phyloP scores from a whole-genome alignment of 2,113 vertebrate genomes.

The Glaucidium brasilianum region DNA sequence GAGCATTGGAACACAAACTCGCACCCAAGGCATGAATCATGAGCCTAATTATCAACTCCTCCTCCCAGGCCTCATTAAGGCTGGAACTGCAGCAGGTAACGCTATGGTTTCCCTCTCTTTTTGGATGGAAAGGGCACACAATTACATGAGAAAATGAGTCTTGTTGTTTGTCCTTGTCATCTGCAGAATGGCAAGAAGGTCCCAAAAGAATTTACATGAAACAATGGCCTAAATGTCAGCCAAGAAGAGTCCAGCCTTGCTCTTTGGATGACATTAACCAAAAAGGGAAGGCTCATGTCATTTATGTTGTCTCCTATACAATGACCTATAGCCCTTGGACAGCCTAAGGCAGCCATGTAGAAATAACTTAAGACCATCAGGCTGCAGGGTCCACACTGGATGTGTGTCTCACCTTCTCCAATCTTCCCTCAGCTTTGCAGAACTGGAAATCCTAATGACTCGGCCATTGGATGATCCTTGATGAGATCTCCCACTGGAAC shows the following conservation, averaged over 20 bases:
- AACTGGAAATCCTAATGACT: background rate
- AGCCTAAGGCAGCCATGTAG: background rate
- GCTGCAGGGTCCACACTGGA: background rate
- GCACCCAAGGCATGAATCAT: background rate
- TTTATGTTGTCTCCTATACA: background rate
- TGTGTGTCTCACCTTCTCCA: background rate
- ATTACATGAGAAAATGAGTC: background rate
- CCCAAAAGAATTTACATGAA: background rate
- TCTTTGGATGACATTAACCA: background rate
- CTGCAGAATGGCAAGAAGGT: background rate
- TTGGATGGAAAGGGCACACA: background rate
- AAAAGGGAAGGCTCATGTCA: background rate
- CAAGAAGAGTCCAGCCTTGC: background rate
- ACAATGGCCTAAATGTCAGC: background rate
- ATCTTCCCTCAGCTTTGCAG: background rate
- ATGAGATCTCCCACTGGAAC: background rate
- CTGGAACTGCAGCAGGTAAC: background rate
- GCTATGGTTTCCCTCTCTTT: background rate
- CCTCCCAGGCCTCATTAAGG: background rate
- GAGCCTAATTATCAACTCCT: background rate
- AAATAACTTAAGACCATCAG: background rate
- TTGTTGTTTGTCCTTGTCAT: background rate
- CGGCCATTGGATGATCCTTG: accelerated
- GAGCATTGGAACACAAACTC: background rate
- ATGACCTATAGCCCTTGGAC: background rate